These are phyloP conservation scores for Coelinius sp. DNA, from an alignment of 2,888 invertebrate species.

Conservation along the genomic window DNA sequence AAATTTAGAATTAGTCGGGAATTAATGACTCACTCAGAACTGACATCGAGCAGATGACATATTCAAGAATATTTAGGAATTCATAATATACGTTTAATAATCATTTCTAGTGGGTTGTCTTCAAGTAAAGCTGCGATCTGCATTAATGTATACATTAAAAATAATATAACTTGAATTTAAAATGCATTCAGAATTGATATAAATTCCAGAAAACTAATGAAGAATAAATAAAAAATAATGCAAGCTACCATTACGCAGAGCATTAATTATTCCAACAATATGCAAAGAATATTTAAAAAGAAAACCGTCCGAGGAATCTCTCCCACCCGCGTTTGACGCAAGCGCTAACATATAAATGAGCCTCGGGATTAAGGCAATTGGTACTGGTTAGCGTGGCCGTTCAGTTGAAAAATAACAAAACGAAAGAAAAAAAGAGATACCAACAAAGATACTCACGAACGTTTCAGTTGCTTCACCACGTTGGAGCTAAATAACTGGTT, in stretches of 20 bases:
- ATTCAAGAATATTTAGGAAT: too few species aligned
- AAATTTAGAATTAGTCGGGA: background rate
- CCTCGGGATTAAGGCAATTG: background rate
- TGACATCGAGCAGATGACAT: too few species aligned
- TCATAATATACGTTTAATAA: too few species aligned
- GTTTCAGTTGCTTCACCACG: conserved; percentile 4
- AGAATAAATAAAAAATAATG: too few species aligned
- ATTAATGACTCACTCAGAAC: too few species aligned
- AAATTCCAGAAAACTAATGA: background rate
- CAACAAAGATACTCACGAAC: background rate
- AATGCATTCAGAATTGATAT: background rate
- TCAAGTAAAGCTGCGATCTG: too few species aligned
- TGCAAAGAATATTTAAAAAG: background rate
- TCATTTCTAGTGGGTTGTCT: too few species aligned
- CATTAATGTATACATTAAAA: too few species aligned
- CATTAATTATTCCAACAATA: background rate
- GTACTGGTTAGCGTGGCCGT: background rate
- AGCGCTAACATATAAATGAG: conserved; percentile 4
- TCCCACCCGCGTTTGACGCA: background rate
- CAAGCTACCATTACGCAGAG: background rate
- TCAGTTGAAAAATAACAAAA: background rate
- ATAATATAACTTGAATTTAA: too few species aligned
- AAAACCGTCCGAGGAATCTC: background rate
- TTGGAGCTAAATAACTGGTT: background rate
- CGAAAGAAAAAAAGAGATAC: background rate